phyloP scores from a whole-genome alignment of 2,113 vertebrate species.

The Plecotus auritus region DNA sequence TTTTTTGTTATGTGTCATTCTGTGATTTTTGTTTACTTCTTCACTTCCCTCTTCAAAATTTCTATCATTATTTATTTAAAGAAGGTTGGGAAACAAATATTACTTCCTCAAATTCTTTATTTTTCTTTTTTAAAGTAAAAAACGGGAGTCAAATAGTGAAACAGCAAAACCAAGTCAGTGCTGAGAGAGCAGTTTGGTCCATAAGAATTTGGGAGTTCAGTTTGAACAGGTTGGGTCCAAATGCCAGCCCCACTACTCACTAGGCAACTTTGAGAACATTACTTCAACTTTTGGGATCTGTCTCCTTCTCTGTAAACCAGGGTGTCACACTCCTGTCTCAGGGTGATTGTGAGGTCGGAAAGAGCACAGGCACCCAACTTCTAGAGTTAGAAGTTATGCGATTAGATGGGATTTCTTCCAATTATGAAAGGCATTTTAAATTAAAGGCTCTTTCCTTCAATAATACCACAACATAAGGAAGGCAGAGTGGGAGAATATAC shows the following conservation, averaged over 20 bases:
- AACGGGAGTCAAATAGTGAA: not conserved
- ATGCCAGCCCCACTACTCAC: not conserved
- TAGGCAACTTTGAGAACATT: not conserved
- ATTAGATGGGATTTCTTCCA: not conserved
- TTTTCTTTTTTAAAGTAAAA: not conserved
- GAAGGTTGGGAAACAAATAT: not conserved
- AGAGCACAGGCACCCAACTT: not conserved
- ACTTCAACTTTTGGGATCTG: not conserved
- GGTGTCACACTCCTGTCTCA: not conserved
- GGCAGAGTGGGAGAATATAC: not conserved
- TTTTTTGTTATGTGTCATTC: not conserved
- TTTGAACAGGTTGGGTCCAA: not conserved
- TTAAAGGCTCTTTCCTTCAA: not conserved
- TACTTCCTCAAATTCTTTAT: not conserved
- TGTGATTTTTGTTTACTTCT: not conserved
- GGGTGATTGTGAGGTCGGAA: not conserved
- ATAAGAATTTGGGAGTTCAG: not conserved
- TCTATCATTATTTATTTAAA: slow-evolving; percentile 17
- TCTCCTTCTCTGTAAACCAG: not conserved
- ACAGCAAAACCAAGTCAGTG: not conserved
- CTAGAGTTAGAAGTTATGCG: not conserved
- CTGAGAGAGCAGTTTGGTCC: too few relatives aligned
- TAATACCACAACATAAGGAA: not conserved
- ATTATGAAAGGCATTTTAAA: not conserved
- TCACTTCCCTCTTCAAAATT: not conserved